Evolutionary conservation across 1,140 invertebrate genomes (phyloP).

Genomic region (Frieseomelitta varia): DNA sequence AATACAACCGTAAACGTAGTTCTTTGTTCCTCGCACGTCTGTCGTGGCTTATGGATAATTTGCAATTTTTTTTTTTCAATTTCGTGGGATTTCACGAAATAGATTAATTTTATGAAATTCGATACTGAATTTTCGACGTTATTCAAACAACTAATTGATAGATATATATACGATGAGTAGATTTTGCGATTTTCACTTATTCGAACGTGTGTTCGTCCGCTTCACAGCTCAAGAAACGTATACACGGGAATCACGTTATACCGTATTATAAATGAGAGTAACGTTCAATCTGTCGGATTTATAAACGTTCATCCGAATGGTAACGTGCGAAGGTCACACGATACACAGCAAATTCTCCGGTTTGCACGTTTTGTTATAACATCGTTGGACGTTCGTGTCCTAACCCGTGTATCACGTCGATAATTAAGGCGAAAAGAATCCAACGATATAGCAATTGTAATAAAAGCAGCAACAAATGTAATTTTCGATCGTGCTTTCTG

Average conservation of each 20-base stretch:
- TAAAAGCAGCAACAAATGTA: neutral
- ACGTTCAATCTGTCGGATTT: neutral
- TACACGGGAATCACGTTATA: too few species aligned
- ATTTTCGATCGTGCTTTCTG: neutral
- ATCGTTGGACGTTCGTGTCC: neutral
- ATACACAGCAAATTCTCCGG: neutral
- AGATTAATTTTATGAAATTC: neutral
- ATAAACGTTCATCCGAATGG: neutral
- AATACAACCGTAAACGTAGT: too few species aligned
- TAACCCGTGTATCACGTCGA: neutral
- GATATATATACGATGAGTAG: neutral
- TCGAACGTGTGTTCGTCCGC: neutral
- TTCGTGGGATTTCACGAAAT: neutral
- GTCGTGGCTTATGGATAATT: neutral
- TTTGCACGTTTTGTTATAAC: slow-evolving; percentile 18
- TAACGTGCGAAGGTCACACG: neutral
- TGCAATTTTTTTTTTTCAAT: neutral
- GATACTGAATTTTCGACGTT: neutral
- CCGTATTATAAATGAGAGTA: neutral
- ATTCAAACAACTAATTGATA: neutral
- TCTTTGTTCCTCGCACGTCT: neutral
- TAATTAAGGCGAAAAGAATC: neutral
- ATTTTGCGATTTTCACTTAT: neutral
- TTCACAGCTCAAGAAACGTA: neutral
- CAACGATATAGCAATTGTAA: neutral